A percentile compares a stretch with the other conserved stretches of the same genome.
Evolutionary conservation across 2,797 vertebrate genomes (phyloP).

Genomic region (Merluccius polli): DNA sequence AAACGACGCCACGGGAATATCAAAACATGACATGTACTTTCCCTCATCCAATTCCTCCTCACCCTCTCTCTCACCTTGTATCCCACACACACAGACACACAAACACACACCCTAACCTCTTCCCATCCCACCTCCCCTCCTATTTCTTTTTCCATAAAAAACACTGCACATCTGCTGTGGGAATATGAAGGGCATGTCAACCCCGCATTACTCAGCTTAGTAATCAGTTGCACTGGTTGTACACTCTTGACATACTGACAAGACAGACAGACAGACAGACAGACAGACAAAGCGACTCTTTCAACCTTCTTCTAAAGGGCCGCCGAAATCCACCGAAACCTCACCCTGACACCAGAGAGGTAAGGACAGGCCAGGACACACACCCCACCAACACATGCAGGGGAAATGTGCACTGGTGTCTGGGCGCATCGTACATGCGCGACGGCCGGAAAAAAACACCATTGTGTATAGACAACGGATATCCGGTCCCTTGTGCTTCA

Average conservation of each 20-base stretch:
- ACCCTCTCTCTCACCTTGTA: not conserved
- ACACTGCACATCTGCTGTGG: conserved; percentile 47
- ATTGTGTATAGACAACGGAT: not conserved
- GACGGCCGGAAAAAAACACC: too few relatives aligned
- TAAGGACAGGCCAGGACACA: conserved; percentile 6
- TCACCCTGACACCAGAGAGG: conserved; percentile 10
- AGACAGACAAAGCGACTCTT: not conserved
- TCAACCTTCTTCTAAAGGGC: conserved; percentile 2
- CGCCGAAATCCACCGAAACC: conserved; percentile 7
- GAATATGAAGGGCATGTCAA: conserved; percentile 46
- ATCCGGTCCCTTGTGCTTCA: not conserved
- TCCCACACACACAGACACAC: conserved; percentile 4
- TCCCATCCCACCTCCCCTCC: not conserved
- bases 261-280: conserved; percentile 9
- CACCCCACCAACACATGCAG: not conserved
- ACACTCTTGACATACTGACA: conserved; percentile 6
- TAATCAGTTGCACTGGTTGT: not conserved
- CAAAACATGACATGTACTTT: conserved; percentile 50
- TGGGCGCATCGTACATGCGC: not conserved
- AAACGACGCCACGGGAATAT: conserved; percentile 58
- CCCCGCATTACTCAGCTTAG: conserved; percentile 13
- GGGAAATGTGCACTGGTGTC: not conserved
- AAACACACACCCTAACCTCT: not conserved
- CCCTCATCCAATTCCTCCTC: conserved; percentile 13
- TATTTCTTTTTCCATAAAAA: conserved; percentile 15